These are phyloP conservation scores for Seriola aureovittata DNA, from an alignment of 2,113 vertebrate species.

Conservation along the genomic window DNA sequence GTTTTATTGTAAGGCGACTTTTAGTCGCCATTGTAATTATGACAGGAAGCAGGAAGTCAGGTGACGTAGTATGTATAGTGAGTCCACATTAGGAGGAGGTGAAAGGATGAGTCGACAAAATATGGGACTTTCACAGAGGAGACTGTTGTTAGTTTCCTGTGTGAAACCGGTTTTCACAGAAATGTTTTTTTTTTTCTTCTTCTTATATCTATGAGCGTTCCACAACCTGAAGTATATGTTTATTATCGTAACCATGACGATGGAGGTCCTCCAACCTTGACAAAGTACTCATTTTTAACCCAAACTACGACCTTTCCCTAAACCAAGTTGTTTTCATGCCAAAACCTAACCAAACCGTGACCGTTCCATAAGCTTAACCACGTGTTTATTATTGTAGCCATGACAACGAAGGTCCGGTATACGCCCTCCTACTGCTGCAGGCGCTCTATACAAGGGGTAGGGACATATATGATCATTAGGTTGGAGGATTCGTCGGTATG, in stretches of 20 bases:
- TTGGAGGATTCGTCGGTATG: neutral
- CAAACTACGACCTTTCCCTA: neutral
- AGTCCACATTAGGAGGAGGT: neutral
- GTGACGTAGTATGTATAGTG: neutral
- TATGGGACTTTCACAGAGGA: neutral
- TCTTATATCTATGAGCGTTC: neutral
- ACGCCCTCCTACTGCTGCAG: neutral
- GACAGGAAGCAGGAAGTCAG: neutral
- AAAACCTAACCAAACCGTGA: neutral
- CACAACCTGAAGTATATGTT: neutral
- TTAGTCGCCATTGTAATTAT: neutral
- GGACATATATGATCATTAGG: neutral
- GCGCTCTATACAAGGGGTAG: neutral
- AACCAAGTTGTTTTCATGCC: too few species aligned
- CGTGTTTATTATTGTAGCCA: neutral
- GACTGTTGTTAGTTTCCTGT: neutral
- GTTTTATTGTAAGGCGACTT: neutral
- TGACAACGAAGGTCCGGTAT: neutral
- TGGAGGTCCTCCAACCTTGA: neutral
- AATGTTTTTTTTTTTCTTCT: neutral
- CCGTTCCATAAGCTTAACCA: neutral
- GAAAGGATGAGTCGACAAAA: neutral
- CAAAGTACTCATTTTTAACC: neutral
- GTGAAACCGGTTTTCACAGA: neutral
- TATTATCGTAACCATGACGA: neutral